A percentile compares a stretch with the other conserved stretches of the same genome.
Conservation (phyloP, 2,797 vertebrate species). For the Mico argentatus region DNA sequence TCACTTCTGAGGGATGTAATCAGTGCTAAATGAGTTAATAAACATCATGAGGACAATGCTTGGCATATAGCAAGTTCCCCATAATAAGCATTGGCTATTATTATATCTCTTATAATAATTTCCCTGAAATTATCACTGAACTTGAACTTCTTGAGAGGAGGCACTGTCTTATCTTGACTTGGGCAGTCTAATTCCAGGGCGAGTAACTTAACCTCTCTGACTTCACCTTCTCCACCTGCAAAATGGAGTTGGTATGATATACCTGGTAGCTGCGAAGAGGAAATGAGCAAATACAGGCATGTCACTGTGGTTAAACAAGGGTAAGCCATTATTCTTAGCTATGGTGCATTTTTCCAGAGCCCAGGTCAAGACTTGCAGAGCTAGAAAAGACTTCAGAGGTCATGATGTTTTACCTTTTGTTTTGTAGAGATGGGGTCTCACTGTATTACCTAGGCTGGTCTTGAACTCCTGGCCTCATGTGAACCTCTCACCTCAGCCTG, state of each 20-base stretch:
- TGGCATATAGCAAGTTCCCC: background rate
- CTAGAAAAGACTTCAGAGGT: background rate
- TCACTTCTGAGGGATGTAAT: background rate
- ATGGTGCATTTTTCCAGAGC: background rate
- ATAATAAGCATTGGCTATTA: background rate
- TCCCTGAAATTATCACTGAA: background rate
- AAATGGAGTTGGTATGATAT: background rate
- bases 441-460: background rate
- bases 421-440: background rate
- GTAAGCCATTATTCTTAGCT: fast-evolving
- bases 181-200: background rate
- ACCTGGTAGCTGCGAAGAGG: background rate
- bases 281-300: background rate
- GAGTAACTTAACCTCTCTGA: background rate
- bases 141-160: background rate
- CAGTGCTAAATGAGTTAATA: background rate
- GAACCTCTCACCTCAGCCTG: background rate
- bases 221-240: background rate
- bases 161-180: background rate
- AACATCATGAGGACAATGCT: background rate
- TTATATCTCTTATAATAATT: background rate
- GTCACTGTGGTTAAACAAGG: background rate
- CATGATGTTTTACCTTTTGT: background rate
- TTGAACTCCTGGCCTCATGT: background rate
- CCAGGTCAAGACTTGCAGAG: background rate